phyloP scores from a whole-genome alignment of 2,888 invertebrate genomes.

The Zhuqinia jingwanae region DNA sequence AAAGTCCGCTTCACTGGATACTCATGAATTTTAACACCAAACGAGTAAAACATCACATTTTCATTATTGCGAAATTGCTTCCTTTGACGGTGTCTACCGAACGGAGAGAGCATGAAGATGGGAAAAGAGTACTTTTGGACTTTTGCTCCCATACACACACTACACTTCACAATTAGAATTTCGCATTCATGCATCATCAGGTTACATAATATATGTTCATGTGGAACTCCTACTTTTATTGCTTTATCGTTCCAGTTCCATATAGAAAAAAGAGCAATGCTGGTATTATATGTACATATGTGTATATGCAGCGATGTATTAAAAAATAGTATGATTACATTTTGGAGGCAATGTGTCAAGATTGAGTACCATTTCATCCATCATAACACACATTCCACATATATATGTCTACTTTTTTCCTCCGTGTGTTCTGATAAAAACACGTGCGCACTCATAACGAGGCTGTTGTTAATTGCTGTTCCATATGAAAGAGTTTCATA shows the following conservation, averaged over 20 bases:
- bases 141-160: neutral
- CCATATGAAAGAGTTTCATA: neutral
- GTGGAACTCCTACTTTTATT: neutral
- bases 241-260: too few relatives aligned
- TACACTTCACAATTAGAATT: slow-evolving; percentile 6
- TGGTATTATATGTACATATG: neutral
- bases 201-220: slow-evolving; percentile 17
- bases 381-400: slow-evolving; percentile 54
- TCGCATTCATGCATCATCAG: neutral
- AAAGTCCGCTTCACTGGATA: slow-evolving; percentile 60
- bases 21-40: slow-evolving; percentile 72
- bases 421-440: neutral
- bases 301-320: too few relatives aligned
- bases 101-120: slow-evolving; percentile 17
- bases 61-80: slow-evolving; percentile 73
- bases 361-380: slow-evolving; percentile 52
- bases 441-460: neutral
- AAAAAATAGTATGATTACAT: slow-evolving; percentile 9
- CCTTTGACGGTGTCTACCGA: slow-evolving; percentile 49
- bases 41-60: slow-evolving; percentile 65
- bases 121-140: slow-evolving; percentile 20
- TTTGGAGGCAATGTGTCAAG: slow-evolving; percentile 41
- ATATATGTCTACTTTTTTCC: slow-evolving; percentile 14
- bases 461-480: slow-evolving; percentile 29
- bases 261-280: slow-evolving; percentile 24